Percentiles rank a stretch among this genome's conserved stretches.
Conservation (phyloP, 1,140 invertebrate species). For the Trichonephila clavata region DNA sequence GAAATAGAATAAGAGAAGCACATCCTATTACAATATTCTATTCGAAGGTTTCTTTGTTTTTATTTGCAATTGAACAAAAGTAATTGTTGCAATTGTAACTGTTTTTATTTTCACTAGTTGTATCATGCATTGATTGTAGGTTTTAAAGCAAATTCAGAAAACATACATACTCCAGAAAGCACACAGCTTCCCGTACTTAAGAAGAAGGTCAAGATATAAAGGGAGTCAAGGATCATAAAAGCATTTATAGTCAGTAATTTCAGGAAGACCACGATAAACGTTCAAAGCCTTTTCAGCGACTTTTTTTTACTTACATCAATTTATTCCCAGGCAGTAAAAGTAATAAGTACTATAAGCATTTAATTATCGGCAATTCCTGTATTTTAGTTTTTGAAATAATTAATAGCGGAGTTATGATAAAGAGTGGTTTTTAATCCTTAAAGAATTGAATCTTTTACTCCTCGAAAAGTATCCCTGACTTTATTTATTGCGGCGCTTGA, state of each 20-base stretch:
- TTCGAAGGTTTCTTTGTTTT: too few species aligned
- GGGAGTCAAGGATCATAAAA: neutral
- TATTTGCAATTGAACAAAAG: too few species aligned
- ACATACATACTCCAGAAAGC: too few species aligned
- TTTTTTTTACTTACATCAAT: neutral
- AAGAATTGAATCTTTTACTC: neutral
- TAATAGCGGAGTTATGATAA: constrained; percentile 5
- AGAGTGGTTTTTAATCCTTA: constrained; percentile 20
- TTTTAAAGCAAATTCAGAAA: too few species aligned
- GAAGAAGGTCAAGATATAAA: neutral
- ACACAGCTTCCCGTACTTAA: too few species aligned
- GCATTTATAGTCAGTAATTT: neutral
- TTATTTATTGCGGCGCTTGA: constrained; percentile 1
- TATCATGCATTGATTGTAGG: too few species aligned
- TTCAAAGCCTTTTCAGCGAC: neutral
- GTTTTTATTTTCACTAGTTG: too few species aligned
- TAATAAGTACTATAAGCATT: neutral
- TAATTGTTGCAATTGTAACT: too few species aligned
- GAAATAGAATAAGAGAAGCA: too few species aligned
- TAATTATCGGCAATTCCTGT: neutral
- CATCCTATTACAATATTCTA: too few species aligned
- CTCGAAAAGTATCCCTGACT: neutral
- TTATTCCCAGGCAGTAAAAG: neutral
- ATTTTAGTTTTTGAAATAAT: neutral
- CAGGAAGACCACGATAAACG: neutral